These are phyloP conservation scores for Microdon myrmicae DNA, from an alignment of 2,888 invertebrate genomes.

Conservation along the genomic window DNA sequence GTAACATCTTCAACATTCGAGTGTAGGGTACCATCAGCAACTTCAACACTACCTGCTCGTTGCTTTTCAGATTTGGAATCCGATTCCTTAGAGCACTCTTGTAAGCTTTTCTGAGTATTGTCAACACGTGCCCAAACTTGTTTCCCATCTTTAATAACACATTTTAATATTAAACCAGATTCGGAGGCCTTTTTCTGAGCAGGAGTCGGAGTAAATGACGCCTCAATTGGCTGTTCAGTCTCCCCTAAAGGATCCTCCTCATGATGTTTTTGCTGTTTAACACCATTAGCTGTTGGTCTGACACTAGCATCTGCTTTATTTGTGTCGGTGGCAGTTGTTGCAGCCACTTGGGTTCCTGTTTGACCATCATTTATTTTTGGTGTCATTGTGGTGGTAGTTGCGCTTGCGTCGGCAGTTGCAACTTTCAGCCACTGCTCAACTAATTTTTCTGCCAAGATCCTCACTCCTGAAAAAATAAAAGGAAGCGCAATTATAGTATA, in stretches of 20 bases:
- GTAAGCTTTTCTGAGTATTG: conserved; percentile 49
- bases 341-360: conserved; percentile 17
- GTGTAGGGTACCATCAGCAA: conserved; percentile 55
- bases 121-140: conserved; percentile 70
- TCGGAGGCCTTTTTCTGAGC: conserved; percentile 60
- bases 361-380: conserved; percentile 20
- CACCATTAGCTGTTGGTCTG: conserved; percentile 27
- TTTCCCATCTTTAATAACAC: conserved; percentile 78
- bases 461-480: conserved; percentile 74
- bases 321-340: conserved; percentile 5
- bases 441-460: conserved; percentile 80
- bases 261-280: conserved; percentile 38
- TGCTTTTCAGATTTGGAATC: conserved; percentile 22
- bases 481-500: not conserved
- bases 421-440: conserved; percentile 92
- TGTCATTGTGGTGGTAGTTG: conserved; percentile 7
- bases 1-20: conserved; percentile 57
- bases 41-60: conserved; percentile 55
- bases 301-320: conserved; percentile 17
- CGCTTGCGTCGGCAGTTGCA: conserved; percentile 78
- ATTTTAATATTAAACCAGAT: conserved; percentile 70
- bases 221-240: conserved; percentile 66
- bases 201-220: conserved; percentile 55
- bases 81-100: conserved; percentile 5
- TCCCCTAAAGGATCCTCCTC: conserved; percentile 58